Evolutionary conservation across 2,888 invertebrate genomes (phyloP), one percentile per base, ranked within the genome.

Genomic region (Rotaria magnacalcarata): DNA sequence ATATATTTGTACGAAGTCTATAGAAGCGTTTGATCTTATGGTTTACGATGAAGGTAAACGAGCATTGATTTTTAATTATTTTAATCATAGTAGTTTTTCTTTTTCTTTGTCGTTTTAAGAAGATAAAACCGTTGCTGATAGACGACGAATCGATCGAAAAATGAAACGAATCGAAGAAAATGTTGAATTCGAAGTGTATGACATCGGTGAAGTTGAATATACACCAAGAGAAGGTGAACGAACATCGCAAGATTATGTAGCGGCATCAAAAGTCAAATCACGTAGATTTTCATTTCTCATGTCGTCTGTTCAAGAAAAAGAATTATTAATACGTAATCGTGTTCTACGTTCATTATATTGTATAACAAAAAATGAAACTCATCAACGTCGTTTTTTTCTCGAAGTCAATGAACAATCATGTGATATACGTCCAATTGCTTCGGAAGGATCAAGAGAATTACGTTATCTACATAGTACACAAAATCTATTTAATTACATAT

Each of bases 131-230:
- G 19, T 75, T 41, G 19, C 19, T 24, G 7, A 75, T 21, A 24
- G 75, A 75, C 19, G 24, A 24, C 41, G 75, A 41, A 43, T 41
- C 4, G 47, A 47, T 75, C 43, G 75, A 10, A 8, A n/a, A 47
- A 7, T 8, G 3, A 75, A 21, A 8, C 8, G 19, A 0, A 75
- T 75, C n/a, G 43, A 75, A 43, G 75, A 75, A 43, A 47, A 21
- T 41, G 41, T 14, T 24, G 47, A 75, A 75, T 75, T 75, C 43
- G 43, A 75, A 75, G 47, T 75, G 47, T 1, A 1, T 21, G 41
- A 41, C 5, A 47, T 21, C 19, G 41, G 75, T 41, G 75, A 75
- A 75, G 47, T 75, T 75, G 75, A 75, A 75, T 75, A 75, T 75
- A 75, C 75, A 75, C 75, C 75, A 24, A 43, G 43, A 2, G 24